phyloP scores from a whole-genome alignment of 2,797 vertebrate species.

The Sciurus carolinensis region DNA sequence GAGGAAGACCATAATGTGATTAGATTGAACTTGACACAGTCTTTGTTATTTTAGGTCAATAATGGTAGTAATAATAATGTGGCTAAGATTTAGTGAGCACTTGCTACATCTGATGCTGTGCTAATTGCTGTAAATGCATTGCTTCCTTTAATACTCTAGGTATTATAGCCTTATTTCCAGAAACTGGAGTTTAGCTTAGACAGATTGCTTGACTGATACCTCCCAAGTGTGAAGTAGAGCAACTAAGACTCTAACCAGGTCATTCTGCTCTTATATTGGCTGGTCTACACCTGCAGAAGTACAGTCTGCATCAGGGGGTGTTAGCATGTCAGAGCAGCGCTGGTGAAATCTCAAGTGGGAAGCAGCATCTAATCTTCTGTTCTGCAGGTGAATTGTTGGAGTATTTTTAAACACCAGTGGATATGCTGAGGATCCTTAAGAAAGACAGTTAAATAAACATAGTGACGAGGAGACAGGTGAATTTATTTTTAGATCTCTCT shows the following conservation, averaged over 20 bases:
- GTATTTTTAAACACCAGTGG: slow-evolving; percentile 78
- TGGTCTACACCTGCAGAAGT: background rate
- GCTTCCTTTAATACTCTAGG: slow-evolving; percentile 1
- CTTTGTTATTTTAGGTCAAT: background rate
- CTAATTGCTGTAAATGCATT: slow-evolving; percentile 24
- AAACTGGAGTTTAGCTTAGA: slow-evolving; percentile 37
- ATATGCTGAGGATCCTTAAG: slow-evolving; percentile 72
- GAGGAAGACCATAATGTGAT: background rate
- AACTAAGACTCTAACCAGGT: background rate
- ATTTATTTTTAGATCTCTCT: slow-evolving; percentile 80
- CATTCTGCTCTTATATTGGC: background rate
- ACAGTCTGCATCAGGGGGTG: background rate
- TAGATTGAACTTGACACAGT: background rate
- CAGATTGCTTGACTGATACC: background rate
- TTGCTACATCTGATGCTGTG: background rate
- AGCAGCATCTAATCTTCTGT: slow-evolving; percentile 56
- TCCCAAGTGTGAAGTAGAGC: background rate
- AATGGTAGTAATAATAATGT: background rate
- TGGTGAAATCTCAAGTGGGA: background rate
- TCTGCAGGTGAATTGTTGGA: slow-evolving; percentile 66
- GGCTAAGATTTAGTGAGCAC: slow-evolving; percentile 22
- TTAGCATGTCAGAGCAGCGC: background rate
- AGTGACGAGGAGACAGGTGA: slow-evolving; percentile 69
- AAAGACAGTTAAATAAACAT: slow-evolving; percentile 80
- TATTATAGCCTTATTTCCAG: background rate